These are phyloP conservation scores for Forbesichthys papilliferus DNA, from an alignment of 2,113 vertebrate genomes.

Conservation along the genomic window DNA sequence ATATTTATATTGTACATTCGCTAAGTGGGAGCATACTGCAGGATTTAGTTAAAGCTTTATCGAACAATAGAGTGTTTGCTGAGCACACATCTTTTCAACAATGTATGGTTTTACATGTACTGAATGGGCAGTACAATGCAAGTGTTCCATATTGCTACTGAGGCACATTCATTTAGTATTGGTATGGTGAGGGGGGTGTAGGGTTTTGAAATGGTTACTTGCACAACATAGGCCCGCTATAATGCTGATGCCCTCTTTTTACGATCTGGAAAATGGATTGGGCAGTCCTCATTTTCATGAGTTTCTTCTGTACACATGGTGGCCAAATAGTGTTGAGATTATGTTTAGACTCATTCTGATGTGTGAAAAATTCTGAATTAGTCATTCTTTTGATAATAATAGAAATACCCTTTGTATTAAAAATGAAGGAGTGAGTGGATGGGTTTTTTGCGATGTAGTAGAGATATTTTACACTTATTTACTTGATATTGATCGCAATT, in stretches of 20 bases:
- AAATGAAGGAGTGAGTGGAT: constrained; percentile 5
- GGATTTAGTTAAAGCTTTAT: not conserved
- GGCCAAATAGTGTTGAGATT: no score
- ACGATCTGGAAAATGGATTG: no score
- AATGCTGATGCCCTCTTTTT: no score
- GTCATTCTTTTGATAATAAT: not conserved
- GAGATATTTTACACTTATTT: constrained; percentile 21
- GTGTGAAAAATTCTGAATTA: not conserved
- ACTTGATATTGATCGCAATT: not conserved
- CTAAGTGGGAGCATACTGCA: not conserved
- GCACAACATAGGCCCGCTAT: not conserved
- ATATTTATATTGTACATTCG: not conserved
- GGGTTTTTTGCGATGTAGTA: constrained; percentile 5
- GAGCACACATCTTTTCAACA: not conserved
- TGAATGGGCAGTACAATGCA: not conserved
- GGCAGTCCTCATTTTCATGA: no score
- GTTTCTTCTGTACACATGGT: no score
- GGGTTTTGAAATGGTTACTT: not conserved
- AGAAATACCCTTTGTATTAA: constrained; percentile 18
- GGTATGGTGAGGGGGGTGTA: not conserved
- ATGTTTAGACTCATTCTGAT: no score
- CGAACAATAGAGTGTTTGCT: not conserved
- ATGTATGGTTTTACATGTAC: not conserved
- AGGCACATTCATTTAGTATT: not conserved
- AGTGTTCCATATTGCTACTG: not conserved